Evolutionary conservation across 2,797 vertebrate genomes (phyloP).

Genomic region (Xerus rutilus): DNA sequence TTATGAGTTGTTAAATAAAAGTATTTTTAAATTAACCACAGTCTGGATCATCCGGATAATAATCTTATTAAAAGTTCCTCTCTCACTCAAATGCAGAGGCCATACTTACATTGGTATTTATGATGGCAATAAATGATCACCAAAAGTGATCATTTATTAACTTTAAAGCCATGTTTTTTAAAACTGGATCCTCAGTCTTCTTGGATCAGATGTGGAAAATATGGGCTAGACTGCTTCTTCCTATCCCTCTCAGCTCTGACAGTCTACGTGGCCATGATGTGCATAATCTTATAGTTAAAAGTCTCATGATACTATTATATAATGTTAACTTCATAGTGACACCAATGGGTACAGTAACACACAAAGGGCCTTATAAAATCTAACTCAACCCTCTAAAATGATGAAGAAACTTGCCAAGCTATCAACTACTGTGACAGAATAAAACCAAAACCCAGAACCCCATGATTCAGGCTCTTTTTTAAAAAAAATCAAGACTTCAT

Average conservation of each 20-base stretch:
- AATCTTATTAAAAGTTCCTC: constrained; percentile 25
- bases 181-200: neutral
- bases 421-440: neutral
- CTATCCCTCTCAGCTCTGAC: neutral
- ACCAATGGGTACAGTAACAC: neutral
- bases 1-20: constrained; percentile 27
- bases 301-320: neutral
- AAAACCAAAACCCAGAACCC: constrained; percentile 52
- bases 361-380: neutral
- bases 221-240: neutral
- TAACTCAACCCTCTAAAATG: neutral
- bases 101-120: neutral
- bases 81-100: neutral
- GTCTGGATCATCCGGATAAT: neutral
- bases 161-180: constrained; percentile 52
- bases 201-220: neutral
- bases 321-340: neutral
- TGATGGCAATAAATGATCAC: neutral
- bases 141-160: constrained; percentile 37
- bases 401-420: constrained; percentile 11
- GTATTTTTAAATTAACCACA: neutral
- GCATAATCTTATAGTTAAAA: neutral
- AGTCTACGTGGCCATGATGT: neutral
- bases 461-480: neutral
- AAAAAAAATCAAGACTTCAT: neutral